Evolutionary conservation across 2,113 vertebrate species (phyloP).

Genomic region (Crotophaga sulcirostris): DNA sequence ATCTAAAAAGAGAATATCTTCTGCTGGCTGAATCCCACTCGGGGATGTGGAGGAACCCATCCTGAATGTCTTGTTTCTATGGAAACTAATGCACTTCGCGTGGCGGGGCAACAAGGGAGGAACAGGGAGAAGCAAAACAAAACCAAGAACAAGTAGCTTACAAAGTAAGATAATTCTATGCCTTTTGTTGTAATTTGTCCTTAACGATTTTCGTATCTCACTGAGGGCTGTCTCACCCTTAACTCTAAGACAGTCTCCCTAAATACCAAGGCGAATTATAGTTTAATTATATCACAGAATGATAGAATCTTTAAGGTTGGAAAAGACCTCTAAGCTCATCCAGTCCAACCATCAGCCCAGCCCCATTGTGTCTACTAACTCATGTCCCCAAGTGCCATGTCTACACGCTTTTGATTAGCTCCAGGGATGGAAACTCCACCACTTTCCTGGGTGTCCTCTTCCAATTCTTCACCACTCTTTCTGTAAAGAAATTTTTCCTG

Average conservation of each 20-base stretch:
- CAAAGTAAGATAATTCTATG: neutral
- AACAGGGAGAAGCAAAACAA: neutral
- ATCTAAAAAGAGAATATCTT: neutral
- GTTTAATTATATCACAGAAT: neutral
- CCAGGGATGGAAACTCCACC: too few species aligned
- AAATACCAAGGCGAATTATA: neutral
- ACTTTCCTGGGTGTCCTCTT: too few species aligned
- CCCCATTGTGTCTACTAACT: too few species aligned
- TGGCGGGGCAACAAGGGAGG: neutral
- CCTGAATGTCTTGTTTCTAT: slow-evolving; percentile 37
- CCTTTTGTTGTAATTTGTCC: neutral
- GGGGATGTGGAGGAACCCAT: neutral
- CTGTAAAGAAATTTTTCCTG: too few species aligned
- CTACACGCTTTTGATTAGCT: too few species aligned
- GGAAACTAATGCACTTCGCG: slow-evolving; percentile 19
- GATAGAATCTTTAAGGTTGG: too few species aligned
- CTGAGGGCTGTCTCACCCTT: neutral
- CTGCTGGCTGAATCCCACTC: neutral
- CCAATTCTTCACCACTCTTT: too few species aligned
- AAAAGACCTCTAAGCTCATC: too few species aligned
- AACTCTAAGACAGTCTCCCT: neutral
- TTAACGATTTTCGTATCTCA: neutral
- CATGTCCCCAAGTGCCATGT: too few species aligned
- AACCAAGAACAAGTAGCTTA: neutral
- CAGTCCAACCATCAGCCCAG: too few species aligned